A percentile compares a stretch with the other conserved stretches of the same genome.
Conservation (phyloP, 2,113 vertebrate genomes). For the Illadopsis cleaveri region DNA sequence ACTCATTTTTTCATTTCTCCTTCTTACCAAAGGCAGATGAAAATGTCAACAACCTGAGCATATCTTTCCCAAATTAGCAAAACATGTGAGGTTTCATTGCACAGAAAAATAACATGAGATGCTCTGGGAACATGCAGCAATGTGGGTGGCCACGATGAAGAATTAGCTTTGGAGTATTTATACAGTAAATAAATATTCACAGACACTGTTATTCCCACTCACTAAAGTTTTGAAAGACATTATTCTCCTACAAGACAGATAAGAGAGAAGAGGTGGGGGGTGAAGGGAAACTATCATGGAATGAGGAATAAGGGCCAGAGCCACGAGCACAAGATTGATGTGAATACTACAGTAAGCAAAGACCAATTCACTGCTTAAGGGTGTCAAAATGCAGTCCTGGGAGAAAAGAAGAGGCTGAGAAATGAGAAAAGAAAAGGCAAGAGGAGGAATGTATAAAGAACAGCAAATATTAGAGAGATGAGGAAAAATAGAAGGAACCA, state of each 20-base stretch:
- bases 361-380: conserved; percentile 34
- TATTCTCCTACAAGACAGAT: conserved; percentile 57
- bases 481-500: conserved; percentile 48
- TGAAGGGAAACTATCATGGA: conserved; percentile 47
- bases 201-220: conserved; percentile 52
- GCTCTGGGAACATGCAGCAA: conserved; percentile 39
- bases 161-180: conserved; percentile 52
- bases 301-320: conserved; percentile 57
- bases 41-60: not conserved
- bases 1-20: not conserved
- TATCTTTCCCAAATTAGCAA: conserved; percentile 8
- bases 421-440: conserved; percentile 64
- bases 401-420: conserved; percentile 37
- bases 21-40: not conserved
- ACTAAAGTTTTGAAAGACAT: conserved; percentile 54
- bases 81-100: not conserved
- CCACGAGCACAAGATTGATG: conserved; percentile 56
- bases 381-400: conserved; percentile 34
- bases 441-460: conserved; percentile 22
- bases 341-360: conserved; percentile 60
- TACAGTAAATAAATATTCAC: conserved; percentile 61
- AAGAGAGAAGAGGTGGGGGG: conserved; percentile 45
- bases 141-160: not conserved
- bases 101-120: not conserved
- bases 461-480: conserved; percentile 58